A percentile compares a stretch with the other conserved stretches of the same genome.
Conservation (phyloP, 2,888 invertebrate species). For the Baccha elongata region DNA sequence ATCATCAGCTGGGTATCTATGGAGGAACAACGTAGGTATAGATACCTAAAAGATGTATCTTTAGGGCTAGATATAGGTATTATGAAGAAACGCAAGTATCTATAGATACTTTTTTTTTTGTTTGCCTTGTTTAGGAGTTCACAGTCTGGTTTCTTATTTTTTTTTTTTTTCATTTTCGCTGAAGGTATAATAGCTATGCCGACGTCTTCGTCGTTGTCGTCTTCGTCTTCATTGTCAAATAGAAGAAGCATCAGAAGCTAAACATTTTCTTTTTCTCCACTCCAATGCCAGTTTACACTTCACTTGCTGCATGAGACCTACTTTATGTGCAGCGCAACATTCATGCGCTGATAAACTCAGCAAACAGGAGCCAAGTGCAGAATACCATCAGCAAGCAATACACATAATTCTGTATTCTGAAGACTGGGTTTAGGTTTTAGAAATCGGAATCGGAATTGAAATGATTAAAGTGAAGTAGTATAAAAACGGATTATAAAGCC, state of each 20-base stretch:
- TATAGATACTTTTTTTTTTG: neutral
- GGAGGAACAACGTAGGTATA: constrained; percentile 12
- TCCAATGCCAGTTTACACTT: constrained; percentile 66
- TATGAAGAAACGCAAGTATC: constrained; percentile 11
- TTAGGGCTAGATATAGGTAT: too few species aligned
- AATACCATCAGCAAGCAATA: constrained; percentile 33
- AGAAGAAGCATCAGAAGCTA: constrained; percentile 8
- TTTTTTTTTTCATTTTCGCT: constrained; percentile 11
- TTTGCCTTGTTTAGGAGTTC: constrained; percentile 38
- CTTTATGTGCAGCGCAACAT: constrained; percentile 62
- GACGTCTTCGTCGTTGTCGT: neutral
- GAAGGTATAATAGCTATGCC: neutral
- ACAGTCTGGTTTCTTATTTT: constrained; percentile 43
- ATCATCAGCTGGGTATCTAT: constrained; percentile 60
- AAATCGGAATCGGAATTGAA: constrained; percentile 64
- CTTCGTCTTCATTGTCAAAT: constrained; percentile 44
- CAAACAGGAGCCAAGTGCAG: constrained; percentile 56
- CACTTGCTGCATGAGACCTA: constrained; percentile 68
- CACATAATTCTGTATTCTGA: constrained; percentile 44
- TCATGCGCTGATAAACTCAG: constrained; percentile 69
- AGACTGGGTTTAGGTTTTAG: constrained; percentile 59
- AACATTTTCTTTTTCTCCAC: constrained; percentile 35
- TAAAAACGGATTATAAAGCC: neutral
- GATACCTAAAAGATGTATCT: neutral
- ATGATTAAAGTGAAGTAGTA: constrained; percentile 32